Evolutionary conservation across 2,888 invertebrate genomes (phyloP), one percentile per base, ranked within the genome.

Genomic region (Philopedon plagiatum): DNA sequence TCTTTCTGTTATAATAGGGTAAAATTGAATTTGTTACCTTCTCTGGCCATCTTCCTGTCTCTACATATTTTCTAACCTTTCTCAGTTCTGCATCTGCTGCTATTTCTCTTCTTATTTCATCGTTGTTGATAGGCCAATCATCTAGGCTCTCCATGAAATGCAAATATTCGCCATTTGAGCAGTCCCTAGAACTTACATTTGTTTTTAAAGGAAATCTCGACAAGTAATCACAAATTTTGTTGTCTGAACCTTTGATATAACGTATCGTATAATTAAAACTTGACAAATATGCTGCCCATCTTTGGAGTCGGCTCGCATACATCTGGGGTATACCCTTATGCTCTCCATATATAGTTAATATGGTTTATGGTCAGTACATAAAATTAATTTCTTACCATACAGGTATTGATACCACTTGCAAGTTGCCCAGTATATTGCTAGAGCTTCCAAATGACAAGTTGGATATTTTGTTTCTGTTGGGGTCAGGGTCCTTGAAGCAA

Each of bases 221-320:
- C 15, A 82, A 51, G 63, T 5, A 26, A 63, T 63, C 63, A 18
- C 34, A 49, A 29, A 13, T 32, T 5, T 5, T 5, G 29, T 29
- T 29, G 7, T 29, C 7, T 29, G 3, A 5, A 7, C 29, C 29
- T 29, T 29, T 29, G 4, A 29, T 7, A 29, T 29, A 7, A 3
- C 7, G n/a, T n/a, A n/a, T n/a, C n/a, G n/a, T n/a, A n/a, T n/a
- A n/a, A n/a, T n/a, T n/a, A n/a, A n/a, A n/a, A 29, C 3, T 29
- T 3, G 29, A 29, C 7, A 29, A 29, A 29, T 5, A 29, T 29
- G 7, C 7, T 7, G 29, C 29, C 29, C 8, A 29, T 29, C 29
- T 29, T 29, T 29, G 29, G 4, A 29, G 7, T 29, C 29, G 29
- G 7, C 7, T 29, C 3, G 41, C 15, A 15, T 4, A 39, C 34